phyloP scores from a whole-genome alignment of 2,888 invertebrate species.

The Orchesella flavescens region DNA sequence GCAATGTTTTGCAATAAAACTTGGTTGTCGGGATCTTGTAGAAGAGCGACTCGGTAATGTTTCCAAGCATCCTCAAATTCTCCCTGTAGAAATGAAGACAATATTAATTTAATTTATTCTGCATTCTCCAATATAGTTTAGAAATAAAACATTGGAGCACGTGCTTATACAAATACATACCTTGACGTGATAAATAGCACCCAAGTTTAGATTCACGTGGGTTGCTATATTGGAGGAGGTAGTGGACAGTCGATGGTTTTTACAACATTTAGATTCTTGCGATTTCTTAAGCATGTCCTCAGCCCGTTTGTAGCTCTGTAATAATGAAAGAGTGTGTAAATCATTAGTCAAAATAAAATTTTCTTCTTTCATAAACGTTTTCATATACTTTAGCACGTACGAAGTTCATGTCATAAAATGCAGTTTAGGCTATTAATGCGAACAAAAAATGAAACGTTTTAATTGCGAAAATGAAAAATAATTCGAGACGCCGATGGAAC shows the following conservation, averaged over 20 bases:
- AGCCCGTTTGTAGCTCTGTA: constrained; percentile 70
- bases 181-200: constrained; percentile 71
- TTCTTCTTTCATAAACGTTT: neutral
- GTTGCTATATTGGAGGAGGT: constrained; percentile 68
- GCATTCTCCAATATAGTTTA: too few relatives aligned
- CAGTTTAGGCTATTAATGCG: too few relatives aligned
- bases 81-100: constrained; percentile 59
- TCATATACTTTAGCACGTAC: too few relatives aligned
- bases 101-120: constrained; percentile 21
- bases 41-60: constrained; percentile 69
- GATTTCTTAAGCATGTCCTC: constrained; percentile 67
- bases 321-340: neutral
- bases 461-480: neutral
- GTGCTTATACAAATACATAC: constrained; percentile 40
- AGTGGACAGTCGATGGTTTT: constrained; percentile 61
- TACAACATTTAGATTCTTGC: constrained; percentile 65
- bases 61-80: constrained; percentile 70
- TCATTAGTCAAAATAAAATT: constrained; percentile 12
- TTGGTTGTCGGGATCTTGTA: constrained; percentile 69
- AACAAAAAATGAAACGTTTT: neutral
- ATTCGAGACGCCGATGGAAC: too few relatives aligned
- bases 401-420: neutral
- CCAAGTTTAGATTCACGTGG: constrained; percentile 70
- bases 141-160: neutral
- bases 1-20: constrained; percentile 71